Percentiles rank a stretch among this genome's conserved stretches.
These are phyloP conservation scores for Mesaphorura yosii DNA, from an alignment of 1,140 invertebrate genomes.

Conservation along the genomic window DNA sequence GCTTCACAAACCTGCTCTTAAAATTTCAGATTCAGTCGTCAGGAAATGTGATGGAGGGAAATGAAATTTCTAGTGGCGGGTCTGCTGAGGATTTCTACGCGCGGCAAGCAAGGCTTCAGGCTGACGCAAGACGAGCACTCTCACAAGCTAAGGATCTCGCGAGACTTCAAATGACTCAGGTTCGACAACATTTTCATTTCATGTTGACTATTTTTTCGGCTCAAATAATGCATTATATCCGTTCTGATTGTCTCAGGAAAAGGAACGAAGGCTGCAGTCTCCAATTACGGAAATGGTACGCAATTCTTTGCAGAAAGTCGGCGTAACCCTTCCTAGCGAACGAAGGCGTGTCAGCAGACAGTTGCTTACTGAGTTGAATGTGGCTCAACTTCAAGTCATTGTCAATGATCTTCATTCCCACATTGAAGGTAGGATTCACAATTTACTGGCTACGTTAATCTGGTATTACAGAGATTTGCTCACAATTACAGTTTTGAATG, in stretches of 20 bases:
- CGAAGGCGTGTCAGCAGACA: conserved; percentile 65
- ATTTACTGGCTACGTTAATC: not conserved
- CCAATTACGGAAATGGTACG: conserved; percentile 68
- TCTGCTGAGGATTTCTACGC: conserved; percentile 61
- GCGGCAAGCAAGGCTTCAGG: conserved; percentile 69
- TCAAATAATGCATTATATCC: conserved; percentile 5
- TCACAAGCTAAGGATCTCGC: conserved; percentile 85
- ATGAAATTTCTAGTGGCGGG: not conserved
- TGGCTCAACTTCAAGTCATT: conserved; percentile 87
- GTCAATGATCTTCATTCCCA: conserved; percentile 87
- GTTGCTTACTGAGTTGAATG: conserved; percentile 79
- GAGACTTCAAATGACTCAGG: conserved; percentile 75
- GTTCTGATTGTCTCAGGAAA: conserved; percentile 26
- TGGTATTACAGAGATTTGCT: not conserved
- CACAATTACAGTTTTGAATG: conserved; percentile 30
- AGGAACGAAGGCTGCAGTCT: conserved; percentile 24
- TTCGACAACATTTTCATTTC: conserved; percentile 43
- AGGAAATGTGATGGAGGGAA: not conserved
- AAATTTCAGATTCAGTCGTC: not conserved
- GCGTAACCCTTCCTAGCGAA: conserved; percentile 66
- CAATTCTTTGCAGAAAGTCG: conserved; percentile 63
- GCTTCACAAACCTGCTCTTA: not conserved
- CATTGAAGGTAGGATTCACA: conserved; percentile 57
- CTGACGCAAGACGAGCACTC: conserved; percentile 75
- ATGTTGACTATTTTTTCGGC: not conserved